Evolutionary conservation across 2,113 vertebrate species (phyloP).

Genomic region (Accipiter virgatus): DNA sequence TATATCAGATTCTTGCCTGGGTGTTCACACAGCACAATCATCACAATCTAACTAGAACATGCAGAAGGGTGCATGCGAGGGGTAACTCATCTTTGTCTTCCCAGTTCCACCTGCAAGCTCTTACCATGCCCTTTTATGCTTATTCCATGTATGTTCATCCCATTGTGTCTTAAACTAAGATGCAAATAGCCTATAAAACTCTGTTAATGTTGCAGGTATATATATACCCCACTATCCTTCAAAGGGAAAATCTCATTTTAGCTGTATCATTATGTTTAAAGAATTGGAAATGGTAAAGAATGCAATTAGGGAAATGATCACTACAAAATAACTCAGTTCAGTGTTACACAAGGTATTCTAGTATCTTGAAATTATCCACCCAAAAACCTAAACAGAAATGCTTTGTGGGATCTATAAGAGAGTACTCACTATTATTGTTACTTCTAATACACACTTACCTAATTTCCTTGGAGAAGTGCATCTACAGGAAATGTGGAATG

Average conservation of each 20-base stretch:
- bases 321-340: neutral
- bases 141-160: neutral
- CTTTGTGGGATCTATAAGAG: neutral
- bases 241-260: neutral
- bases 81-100: neutral
- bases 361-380: neutral
- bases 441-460: neutral
- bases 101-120: neutral
- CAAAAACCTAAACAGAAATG: neutral
- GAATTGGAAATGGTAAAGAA: neutral
- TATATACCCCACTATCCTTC: neutral
- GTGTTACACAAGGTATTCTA: neutral
- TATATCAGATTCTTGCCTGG: neutral
- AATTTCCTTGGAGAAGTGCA: neutral
- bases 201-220: neutral
- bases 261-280: neutral
- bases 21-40: neutral
- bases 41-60: neutral
- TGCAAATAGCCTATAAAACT: neutral
- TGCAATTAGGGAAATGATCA: rapidly evolving
- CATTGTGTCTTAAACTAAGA: neutral
- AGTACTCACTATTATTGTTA: neutral
- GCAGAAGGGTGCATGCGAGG: neutral
- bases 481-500: neutral
- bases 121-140: neutral